Base-by-base conservation (phyloP, 2,113 vertebrate species). In the Columba janthina region DNA sequence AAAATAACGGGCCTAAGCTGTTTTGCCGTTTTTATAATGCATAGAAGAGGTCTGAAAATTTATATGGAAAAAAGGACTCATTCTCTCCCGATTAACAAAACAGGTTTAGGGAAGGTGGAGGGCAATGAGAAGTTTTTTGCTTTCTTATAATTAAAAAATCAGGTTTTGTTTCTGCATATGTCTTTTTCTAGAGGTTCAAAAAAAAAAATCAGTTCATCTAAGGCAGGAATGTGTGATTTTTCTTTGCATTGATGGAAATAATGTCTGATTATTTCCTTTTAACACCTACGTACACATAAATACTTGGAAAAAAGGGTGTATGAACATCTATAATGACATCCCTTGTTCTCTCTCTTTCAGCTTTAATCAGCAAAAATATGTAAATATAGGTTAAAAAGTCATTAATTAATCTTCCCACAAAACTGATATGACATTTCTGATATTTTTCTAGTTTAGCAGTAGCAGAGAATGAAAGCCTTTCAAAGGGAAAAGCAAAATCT, bases 61-160 rank as follows among this genome's bases (percentile, higher is more conserved):
- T 2, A 18, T 31, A 38, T 1, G 0, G n/a, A 50, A 56, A 83
- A 75, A 16, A 3, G 2, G 8, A 34, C 20, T 72, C 21, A 65
- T 64, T 81, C 5, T 82, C 26, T 85, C 60, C 8, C 7, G 16
- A 31, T 40, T 65, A 75, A 79, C 9, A 73, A 85, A 88, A 67
- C 32, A 60, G 21, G 11, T 32, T 82, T 70, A 31, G 29, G 28
- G 15, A 62, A 88, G 50, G 7, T 0, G 1, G 2, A 16, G 22
- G 7, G 12, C 18, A 64, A 28, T 18, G 12, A 70, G 26, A 66
- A 54, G 32, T 44, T 11, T 34, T 83, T 76, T 36, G 8, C 3
- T 73, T 83, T 86, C 53, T 36, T 70, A 5, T 46, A 70, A 66
- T 22, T 29, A 83, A 83, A 79, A 64, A 51, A 6, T 9, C 7